A percentile compares a stretch with the other conserved stretches of the same genome.
Conservation (phyloP, 2,888 invertebrate genomes). For the Drosophila nr. perissopoda region DNA sequence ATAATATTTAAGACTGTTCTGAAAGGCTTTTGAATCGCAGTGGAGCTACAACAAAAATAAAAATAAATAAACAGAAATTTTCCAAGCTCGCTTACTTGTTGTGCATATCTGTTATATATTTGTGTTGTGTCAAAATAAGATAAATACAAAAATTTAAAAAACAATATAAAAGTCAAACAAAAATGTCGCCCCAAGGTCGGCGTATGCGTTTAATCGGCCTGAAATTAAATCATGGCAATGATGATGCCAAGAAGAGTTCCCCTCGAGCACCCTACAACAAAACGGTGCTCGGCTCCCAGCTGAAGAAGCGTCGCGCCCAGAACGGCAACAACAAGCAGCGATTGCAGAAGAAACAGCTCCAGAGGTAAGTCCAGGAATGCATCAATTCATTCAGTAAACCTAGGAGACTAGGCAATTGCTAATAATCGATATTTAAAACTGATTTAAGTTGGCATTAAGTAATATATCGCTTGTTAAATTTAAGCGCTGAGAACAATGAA, state of each 20-base stretch:
- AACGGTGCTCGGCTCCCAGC: slow-evolving; percentile 9
- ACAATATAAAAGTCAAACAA: background rate
- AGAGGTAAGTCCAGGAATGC: slow-evolving; percentile 22
- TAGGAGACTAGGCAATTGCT: too few relatives aligned
- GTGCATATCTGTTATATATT: background rate
- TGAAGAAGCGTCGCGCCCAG: slow-evolving; percentile 42
- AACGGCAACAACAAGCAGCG: slow-evolving; percentile 14
- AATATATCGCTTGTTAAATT: background rate
- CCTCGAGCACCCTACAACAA: slow-evolving; percentile 60
- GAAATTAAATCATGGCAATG: background rate
- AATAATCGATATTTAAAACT: background rate
- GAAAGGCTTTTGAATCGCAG: slow-evolving; percentile 22
- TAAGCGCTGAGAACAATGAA: slow-evolving; percentile 41
- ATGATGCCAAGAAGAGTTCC: slow-evolving; percentile 26
- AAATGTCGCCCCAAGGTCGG: slow-evolving; percentile 54
- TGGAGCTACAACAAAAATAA: slow-evolving; percentile 15
- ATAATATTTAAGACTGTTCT: background rate
- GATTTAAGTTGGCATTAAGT: background rate
- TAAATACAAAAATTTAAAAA: slow-evolving; percentile 8
- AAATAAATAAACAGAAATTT: background rate
- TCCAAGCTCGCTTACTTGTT: background rate
- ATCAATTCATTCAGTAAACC: too few relatives aligned
- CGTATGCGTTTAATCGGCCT: slow-evolving; percentile 48
- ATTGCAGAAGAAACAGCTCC: slow-evolving; percentile 28
- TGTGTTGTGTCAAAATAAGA: slow-evolving; percentile 2